These are phyloP conservation scores for Nannobrachium achirus DNA, from an alignment of 2,113 vertebrate genomes.

Conservation along the genomic window DNA sequence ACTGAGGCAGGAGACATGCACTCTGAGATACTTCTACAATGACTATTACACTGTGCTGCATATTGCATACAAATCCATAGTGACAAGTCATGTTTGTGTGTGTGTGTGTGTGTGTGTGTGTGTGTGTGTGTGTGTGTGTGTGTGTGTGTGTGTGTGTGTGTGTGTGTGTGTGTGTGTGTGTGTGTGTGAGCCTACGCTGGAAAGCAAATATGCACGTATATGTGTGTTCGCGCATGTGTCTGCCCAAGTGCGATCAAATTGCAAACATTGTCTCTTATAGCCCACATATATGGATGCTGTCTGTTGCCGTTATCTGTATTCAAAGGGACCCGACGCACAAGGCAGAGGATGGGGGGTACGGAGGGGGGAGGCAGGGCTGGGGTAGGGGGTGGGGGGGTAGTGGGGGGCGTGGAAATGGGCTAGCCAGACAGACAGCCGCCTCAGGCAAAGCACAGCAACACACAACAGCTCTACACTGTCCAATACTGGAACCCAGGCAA, in stretches of 20 bases:
- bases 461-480: constrained; percentile 54
- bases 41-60: background rate
- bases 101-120: constrained; percentile 20
- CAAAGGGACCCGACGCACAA: constrained; percentile 20
- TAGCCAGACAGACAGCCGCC: constrained; percentile 77
- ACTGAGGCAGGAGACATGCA: too few relatives aligned
- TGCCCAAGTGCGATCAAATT: constrained; percentile 29
- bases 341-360: constrained; percentile 37
- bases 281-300: constrained; percentile 46
- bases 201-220: background rate
- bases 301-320: constrained; percentile 51
- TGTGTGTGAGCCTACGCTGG: background rate
- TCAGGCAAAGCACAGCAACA: constrained; percentile 58
- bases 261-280: constrained; percentile 65
- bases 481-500: constrained; percentile 64
- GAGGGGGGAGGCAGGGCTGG: constrained; percentile 31
- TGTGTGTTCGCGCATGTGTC: background rate
- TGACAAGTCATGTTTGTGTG: background rate
- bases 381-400: constrained; percentile 8
- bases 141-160: constrained; percentile 23
- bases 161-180: constrained; percentile 51
- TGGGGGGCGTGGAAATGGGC: constrained; percentile 57
- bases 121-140: constrained; percentile 49
- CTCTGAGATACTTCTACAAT: too few relatives aligned
- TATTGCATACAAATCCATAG: constrained; percentile 19